Base-by-base conservation (phyloP, 2,797 vertebrate species). In the Ctenopoma kingsleyae region DNA sequence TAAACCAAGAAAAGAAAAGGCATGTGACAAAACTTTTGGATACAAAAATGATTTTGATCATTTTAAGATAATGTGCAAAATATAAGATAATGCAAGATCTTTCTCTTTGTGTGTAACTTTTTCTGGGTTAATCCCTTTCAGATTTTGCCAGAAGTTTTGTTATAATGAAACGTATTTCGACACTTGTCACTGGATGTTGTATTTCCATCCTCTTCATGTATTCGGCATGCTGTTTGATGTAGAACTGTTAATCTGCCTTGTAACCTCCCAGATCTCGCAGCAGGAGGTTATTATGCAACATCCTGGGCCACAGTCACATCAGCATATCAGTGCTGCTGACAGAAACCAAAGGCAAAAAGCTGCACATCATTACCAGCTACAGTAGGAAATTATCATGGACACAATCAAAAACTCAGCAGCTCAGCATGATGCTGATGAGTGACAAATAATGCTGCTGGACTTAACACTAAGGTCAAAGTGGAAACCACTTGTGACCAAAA, bases 201-300 rank as follows among this genome's bases (percentile, higher is more conserved):
- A 67, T 80, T 54, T 67, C 47, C 32, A 59, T 32, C 43, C 9
- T 63, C 16, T 49, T 36, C 15, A 66, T 54, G 27, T 41, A n/a
- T 62, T 27, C 55, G 57, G 25, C 44, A 43, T n/a, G 25, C 48
- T 48, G 35, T 10, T 16, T 62, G 54, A 44, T 58, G 32, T 22
- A 25, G 41, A 11, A 16, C 27, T 13, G 16, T 41, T 47, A 32
- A 55, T 60, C 46, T 56, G 40, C 27, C 7, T 15, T 20, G 6
- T 32, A 44, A 51, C 55, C 35, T 54, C 52, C 10, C 40, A 69
- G 17, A 59, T 44, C 48, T 51, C 32, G 46, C 48, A 58, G 59
- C 55, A 74, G 60, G 44, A 64, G 11, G 23, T 68, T 15, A 30
- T 52, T 25, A 36, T 50, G 30, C 60, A 40, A 20, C 62, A 65